Evolutionary conservation across 2,113 vertebrate species (phyloP), one percentile per base, ranked within the genome.

Genomic region (Campylomormyrus tamandua): DNA sequence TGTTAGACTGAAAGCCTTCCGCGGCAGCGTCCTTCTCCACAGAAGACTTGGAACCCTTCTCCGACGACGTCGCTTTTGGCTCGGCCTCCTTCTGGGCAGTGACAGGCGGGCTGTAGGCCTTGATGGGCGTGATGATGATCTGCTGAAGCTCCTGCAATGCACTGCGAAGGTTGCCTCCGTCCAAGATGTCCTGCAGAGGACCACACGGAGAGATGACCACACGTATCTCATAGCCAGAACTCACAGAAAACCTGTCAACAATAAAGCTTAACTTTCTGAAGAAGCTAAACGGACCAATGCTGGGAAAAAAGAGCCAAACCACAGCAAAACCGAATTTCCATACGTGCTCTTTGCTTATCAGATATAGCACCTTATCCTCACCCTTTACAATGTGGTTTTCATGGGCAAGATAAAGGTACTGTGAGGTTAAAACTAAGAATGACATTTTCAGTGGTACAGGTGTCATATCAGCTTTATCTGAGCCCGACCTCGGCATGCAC

Each of bases 101-200:
- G 90, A 95, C 95, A 88, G 94, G 95, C 31, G 95, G 93, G 90
- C 93, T 94, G 93, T 97, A 98, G 90, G 95, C 96, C 91, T 98
- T 98, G 93, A 98, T 98, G 90, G 97, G 98, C 0, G 98, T 99
- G 92, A 96, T 96, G 92, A 98, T 96, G 89, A 98, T 97, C 94
- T 98, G 98, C 92, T 98, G 98, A 39, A 99, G 96, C 91, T 99
- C 98, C 93, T 98, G 97, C 42, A 99, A 95, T 39, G 98, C 98
- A 0, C 97, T 98, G 35, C 98, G 96, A 53, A 99, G 93, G 90
- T 98, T 98, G n/a, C 97, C 98, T 0, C 97, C 97, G 93, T 99
- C 98, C 89, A 99, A 95, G 91, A 99, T 97, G 90, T 99, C 98
- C 98, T 98, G 93, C n/a, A 11, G 5, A 58, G 85, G 62, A 27